A percentile compares a stretch with the other conserved stretches of the same genome.
These are phyloP conservation scores for Aspidoscelis tigris DNA, from an alignment of 2,113 vertebrate genomes.

Conservation along the genomic window DNA sequence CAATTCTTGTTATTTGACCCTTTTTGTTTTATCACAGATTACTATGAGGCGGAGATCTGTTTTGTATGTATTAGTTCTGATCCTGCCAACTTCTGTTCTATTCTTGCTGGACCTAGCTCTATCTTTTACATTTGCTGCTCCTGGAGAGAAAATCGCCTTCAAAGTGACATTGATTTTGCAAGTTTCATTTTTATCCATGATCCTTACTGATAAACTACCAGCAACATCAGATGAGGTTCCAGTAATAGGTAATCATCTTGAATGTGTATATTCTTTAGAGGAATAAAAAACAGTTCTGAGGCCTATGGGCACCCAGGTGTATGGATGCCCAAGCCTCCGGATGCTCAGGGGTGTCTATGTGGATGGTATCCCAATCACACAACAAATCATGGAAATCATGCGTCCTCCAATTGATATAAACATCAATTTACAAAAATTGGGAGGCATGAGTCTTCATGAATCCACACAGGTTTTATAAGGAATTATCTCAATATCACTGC, in stretches of 20 bases:
- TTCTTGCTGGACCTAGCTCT: slow-evolving; percentile 74
- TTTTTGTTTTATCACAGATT: slow-evolving; percentile 54
- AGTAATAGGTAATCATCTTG: slow-evolving; percentile 65
- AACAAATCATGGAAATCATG: too few species aligned
- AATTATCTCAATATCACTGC: too few species aligned
- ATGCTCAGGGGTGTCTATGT: too few species aligned
- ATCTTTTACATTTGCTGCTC: slow-evolving; percentile 65
- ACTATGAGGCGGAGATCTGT: slow-evolving; percentile 66
- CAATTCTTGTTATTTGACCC: neutral
- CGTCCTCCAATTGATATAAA: too few species aligned
- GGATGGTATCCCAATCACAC: too few species aligned
- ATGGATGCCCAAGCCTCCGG: too few species aligned
- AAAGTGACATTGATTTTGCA: slow-evolving; percentile 78
- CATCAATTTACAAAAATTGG: too few species aligned
- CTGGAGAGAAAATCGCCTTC: slow-evolving; percentile 73
- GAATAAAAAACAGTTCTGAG: too few species aligned
- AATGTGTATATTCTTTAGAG: neutral
- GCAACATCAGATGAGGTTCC: slow-evolving; percentile 68
- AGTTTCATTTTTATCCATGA: slow-evolving; percentile 76
- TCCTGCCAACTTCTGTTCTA: slow-evolving; percentile 69
- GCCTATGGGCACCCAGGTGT: too few species aligned
- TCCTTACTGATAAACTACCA: slow-evolving; percentile 77
- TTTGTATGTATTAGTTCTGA: slow-evolving; percentile 71
- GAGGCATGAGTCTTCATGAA: too few species aligned
- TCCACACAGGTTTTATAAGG: too few species aligned